Conservation (phyloP, 2,797 vertebrate species). For the Netta rufina region DNA sequence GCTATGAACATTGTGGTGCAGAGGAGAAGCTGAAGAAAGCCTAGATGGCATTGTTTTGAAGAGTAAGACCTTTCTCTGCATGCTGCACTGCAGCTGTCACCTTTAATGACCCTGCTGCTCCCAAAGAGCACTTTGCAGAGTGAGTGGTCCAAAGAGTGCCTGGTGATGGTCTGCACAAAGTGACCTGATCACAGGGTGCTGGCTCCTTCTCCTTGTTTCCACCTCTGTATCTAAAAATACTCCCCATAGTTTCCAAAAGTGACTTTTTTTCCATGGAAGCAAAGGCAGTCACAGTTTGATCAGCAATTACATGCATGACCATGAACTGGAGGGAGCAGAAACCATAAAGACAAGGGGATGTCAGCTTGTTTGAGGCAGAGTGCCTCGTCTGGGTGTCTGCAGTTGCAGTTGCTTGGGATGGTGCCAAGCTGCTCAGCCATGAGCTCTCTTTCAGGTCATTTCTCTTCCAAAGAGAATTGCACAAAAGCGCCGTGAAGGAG, state of each 20-base stretch:
- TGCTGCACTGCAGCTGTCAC: neutral
- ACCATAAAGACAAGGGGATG: neutral
- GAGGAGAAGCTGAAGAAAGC: neutral
- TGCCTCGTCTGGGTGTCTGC: neutral
- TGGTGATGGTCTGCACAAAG: neutral
- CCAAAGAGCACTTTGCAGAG: neutral
- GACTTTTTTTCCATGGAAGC: neutral
- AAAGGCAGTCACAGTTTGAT: neutral
- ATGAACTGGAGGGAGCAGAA: neutral
- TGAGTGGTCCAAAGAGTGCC: neutral
- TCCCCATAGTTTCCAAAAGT: neutral
- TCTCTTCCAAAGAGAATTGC: neutral
- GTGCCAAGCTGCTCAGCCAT: neutral
- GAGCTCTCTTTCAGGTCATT: neutral
- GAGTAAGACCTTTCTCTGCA: neutral
- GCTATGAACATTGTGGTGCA: rapidly evolving
- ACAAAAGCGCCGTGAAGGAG: neutral
- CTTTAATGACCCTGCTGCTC: neutral
- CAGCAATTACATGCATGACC: neutral
- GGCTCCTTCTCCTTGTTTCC: neutral
- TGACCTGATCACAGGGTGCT: neutral
- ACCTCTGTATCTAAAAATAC: neutral
- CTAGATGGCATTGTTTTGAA: neutral
- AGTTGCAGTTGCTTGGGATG: neutral
- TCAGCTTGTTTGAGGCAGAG: neutral